Conservation (phyloP, 2,888 invertebrate species). For the Dynastes grantii region DNA sequence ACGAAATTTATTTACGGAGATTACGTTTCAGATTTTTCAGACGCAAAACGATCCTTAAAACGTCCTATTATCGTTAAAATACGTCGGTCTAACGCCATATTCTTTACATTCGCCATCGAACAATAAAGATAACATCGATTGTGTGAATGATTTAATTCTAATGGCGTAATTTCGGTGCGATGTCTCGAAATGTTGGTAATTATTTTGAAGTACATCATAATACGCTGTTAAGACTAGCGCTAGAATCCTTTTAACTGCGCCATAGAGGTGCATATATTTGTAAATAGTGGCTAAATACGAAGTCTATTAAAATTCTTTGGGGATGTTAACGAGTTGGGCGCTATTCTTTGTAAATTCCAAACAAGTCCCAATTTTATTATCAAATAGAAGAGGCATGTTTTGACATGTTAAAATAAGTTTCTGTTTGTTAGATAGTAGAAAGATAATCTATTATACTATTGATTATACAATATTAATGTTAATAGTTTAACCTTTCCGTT, state of each 20-base stretch:
- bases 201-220: slow-evolving; percentile 33
- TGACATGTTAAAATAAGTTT: too few relatives aligned
- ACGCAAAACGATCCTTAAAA: slow-evolving; percentile 43
- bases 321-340: not conserved
- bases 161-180: slow-evolving; percentile 24
- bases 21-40: slow-evolving; percentile 44
- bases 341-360: too few relatives aligned
- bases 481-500: too few relatives aligned
- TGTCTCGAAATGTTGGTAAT: slow-evolving; percentile 18
- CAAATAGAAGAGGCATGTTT: too few relatives aligned
- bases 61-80: slow-evolving; percentile 45
- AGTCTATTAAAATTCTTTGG: slow-evolving; percentile 15
- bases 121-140: slow-evolving; percentile 43
- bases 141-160: slow-evolving; percentile 32
- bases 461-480: too few relatives aligned
- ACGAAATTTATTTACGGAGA: slow-evolving; percentile 46
- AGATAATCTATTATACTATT: too few relatives aligned
- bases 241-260: slow-evolving; percentile 4
- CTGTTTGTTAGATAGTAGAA: too few relatives aligned
- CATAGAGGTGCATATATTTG: slow-evolving; percentile 7
- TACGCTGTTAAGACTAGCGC: slow-evolving; percentile 11
- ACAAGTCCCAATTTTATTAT: too few relatives aligned
- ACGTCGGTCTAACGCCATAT: slow-evolving; percentile 15
- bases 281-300: slow-evolving; percentile 15
- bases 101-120: slow-evolving; percentile 32